Evolutionary conservation across 2,888 invertebrate species (phyloP).

Genomic region (Leptogaster cylindrica): DNA sequence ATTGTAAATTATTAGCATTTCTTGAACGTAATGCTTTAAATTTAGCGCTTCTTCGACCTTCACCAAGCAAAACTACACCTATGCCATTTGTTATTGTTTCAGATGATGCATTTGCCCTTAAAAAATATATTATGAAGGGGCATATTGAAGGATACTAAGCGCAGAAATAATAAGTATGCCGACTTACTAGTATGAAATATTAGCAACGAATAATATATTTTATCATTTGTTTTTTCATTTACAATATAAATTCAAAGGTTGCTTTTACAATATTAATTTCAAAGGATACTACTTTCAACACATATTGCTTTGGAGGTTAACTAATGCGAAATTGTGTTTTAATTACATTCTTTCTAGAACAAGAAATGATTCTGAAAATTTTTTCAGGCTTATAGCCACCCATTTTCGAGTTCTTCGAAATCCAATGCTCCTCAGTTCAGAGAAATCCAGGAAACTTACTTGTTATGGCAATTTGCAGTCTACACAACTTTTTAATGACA

Average conservation of each 20-base stretch:
- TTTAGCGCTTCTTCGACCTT: conserved; percentile 6
- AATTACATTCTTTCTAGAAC: conserved; percentile 37
- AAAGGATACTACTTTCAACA: too few relatives aligned
- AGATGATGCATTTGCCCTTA: conserved; percentile 42
- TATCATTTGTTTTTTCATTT: too few relatives aligned
- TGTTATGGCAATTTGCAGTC: not conserved
- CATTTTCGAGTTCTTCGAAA: conserved; percentile 10
- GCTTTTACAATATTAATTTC: too few relatives aligned
- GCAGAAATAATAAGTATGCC: too few relatives aligned
- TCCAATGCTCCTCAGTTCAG: not conserved
- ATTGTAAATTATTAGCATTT: not conserved
- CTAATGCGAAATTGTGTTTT: conserved; percentile 22
- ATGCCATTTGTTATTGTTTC: conserved; percentile 35
- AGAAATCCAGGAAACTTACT: not conserved
- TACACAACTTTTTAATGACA: conserved; percentile 1
- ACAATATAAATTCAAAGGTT: too few relatives aligned
- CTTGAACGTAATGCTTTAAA: conserved; percentile 39
- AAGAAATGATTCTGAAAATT: conserved; percentile 1
- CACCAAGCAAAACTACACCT: conserved; percentile 6
- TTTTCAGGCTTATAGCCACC: conserved; percentile 24
- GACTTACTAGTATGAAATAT: too few relatives aligned
- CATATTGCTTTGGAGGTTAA: conserved; percentile 41
- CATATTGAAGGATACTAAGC: too few relatives aligned
- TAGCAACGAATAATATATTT: too few relatives aligned
- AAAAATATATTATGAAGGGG: conserved; percentile 48